Conservation (phyloP, 2,113 vertebrate genomes). For the Cephalopholis sonnerati region DNA sequence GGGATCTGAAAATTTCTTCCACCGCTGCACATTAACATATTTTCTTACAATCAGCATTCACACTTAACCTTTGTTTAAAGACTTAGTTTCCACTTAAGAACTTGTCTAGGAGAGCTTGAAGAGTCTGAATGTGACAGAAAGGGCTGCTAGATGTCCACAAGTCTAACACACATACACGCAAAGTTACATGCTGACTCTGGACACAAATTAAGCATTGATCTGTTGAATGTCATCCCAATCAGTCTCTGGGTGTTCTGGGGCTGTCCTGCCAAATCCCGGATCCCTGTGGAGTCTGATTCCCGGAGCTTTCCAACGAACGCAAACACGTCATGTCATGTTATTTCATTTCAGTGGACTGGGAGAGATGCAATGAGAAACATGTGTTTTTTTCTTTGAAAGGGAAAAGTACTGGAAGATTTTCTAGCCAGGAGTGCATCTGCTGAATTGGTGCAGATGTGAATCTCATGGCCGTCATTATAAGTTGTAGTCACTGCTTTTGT, state of each 20-base stretch:
- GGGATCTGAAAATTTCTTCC: too few species aligned
- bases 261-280: slow-evolving; percentile 48
- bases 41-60: not conserved
- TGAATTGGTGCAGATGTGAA: not conserved
- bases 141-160: not conserved
- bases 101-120: not conserved
- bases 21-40: not conserved
- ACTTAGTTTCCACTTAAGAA: not conserved
- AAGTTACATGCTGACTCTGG: slow-evolving; percentile 46
- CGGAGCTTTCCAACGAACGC: slow-evolving; percentile 9
- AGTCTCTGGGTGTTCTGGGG: not conserved
- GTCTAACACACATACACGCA: not conserved
- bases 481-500: not conserved
- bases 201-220: slow-evolving; percentile 42
- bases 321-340: slow-evolving; percentile 1
- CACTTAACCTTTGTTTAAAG: not conserved
- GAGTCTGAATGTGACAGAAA: not conserved
- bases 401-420: slow-evolving; percentile 17
- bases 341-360: not conserved
- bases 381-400: not conserved
- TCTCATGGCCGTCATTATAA: not conserved
- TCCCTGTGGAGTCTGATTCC: slow-evolving; percentile 14
- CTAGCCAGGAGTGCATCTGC: too few species aligned
- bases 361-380: not conserved
- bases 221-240: slow-evolving; percentile 27